Base-by-base conservation (phyloP, 2,113 vertebrate genomes). In the Centropus bengalensis region DNA sequence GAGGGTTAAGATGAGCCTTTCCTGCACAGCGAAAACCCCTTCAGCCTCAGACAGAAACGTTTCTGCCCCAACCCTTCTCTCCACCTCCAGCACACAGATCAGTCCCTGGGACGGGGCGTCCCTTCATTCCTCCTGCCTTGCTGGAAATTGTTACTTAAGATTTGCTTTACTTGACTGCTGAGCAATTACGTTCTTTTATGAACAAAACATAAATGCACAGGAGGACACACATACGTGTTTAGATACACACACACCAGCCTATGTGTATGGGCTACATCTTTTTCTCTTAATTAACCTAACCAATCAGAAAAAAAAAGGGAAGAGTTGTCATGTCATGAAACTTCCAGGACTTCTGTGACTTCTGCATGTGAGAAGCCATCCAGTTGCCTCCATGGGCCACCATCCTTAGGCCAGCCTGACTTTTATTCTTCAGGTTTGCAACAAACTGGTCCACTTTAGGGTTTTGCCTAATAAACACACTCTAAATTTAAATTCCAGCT, bases 51-150 rank as follows among this genome's bases (percentile, higher is more conserved):
- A 64, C 33, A 79, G 6, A 73, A 74, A 77, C 0, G 0, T 1
- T 0, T 44, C 55, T 70, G 30, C 6, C 10, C n/a, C 33, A 79
- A 1, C 0, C 6, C 22, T 4, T 8, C 6, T 63, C 2, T 23
- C 12, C 36, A 33, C 4, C 24, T 33, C 5, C 13, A 36, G 42
- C 55, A 60, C n/a, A 12, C 14, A 14, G 55, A 49, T 36, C 55
- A 66, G 9, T 9, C 5, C 36, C 45, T n/a, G 45, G 26, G 2
- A 8, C 89, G 30, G 27, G 60, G 21, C 9, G 45, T 36, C 24
- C 26, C 24, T 36, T 75, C 56, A 30, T 66, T n/a, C 40, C 51
- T 76, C n/a, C 21, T 66, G 32, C 51, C 51, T 49, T 36, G 16
- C 10, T 42, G 6, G 20, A 6, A 74, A 75, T 7, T 5, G 3